These are phyloP conservation scores for Ylistrum balloti DNA, from an alignment of 1,140 invertebrate genomes.

Conservation along the genomic window DNA sequence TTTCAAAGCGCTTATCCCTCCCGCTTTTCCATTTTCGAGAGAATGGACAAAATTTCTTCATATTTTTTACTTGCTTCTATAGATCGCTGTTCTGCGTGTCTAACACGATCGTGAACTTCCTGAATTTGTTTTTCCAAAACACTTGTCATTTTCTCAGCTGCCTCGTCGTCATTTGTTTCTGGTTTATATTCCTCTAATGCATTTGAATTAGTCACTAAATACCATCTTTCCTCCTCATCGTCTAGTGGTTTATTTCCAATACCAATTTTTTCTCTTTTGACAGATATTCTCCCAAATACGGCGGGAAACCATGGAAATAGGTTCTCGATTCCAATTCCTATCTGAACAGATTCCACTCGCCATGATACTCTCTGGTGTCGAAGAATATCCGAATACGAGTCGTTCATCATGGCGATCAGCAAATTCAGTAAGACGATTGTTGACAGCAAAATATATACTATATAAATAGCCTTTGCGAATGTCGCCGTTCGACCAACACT, in stretches of 20 bases:
- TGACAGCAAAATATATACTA: conserved; percentile 76
- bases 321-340: conserved; percentile 75
- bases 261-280: background rate
- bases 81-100: background rate
- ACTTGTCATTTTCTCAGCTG: background rate
- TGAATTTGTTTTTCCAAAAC: background rate
- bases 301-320: conserved; percentile 58
- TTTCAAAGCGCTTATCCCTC: background rate
- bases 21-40: background rate
- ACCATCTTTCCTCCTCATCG: background rate
- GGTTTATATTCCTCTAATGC: background rate
- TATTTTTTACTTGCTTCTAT: background rate
- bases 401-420: conserved; percentile 81
- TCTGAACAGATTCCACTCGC: conserved; percentile 75
- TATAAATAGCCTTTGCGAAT: conserved; percentile 71
- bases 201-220: background rate
- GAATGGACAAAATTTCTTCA: background rate
- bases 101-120: background rate
- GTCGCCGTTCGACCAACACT: conserved; percentile 58
- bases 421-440: conserved; percentile 78
- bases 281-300: background rate
- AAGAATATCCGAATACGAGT: conserved; percentile 75
- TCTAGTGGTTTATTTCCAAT: background rate
- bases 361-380: conserved; percentile 67
- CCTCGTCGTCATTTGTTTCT: background rate